Evolutionary conservation across 2,797 vertebrate genomes (phyloP).

Genomic region (Amazonetta brasiliensis): DNA sequence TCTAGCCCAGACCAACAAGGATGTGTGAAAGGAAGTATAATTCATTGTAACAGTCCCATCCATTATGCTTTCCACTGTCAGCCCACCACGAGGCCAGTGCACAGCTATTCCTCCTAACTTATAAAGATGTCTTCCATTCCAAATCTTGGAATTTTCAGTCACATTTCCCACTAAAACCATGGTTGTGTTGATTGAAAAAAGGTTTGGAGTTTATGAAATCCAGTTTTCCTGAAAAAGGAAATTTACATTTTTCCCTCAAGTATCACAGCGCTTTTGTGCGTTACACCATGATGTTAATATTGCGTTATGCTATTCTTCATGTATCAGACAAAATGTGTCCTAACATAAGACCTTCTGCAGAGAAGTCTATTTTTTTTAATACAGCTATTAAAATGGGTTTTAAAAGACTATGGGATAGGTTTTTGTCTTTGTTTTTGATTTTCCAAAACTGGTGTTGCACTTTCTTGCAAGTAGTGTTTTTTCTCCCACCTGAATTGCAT

Average conservation of each 20-base stretch:
- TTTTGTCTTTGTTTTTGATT: background rate
- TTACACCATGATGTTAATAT: background rate
- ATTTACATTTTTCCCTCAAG: background rate
- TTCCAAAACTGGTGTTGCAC: background rate
- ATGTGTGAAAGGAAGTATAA: background rate
- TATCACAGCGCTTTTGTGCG: background rate
- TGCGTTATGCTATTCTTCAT: background rate
- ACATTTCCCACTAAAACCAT: background rate
- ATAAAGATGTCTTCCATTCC: background rate
- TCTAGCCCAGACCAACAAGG: background rate
- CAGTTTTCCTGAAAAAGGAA: background rate
- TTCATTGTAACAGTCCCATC: background rate
- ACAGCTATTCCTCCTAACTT: background rate
- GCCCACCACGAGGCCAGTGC: background rate
- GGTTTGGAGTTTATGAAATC: background rate
- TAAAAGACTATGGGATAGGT: too few relatives aligned
- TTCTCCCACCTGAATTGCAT: background rate
- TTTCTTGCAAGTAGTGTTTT: background rate
- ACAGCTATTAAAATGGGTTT: background rate
- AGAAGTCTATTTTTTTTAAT: background rate
- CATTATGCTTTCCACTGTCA: background rate
- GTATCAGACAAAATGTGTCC: background rate
- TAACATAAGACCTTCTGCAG: background rate
- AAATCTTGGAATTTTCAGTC: background rate
- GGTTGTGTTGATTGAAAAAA: background rate